Conservation (phyloP, 2,797 vertebrate species). For the Mormyrops boulengeri region DNA sequence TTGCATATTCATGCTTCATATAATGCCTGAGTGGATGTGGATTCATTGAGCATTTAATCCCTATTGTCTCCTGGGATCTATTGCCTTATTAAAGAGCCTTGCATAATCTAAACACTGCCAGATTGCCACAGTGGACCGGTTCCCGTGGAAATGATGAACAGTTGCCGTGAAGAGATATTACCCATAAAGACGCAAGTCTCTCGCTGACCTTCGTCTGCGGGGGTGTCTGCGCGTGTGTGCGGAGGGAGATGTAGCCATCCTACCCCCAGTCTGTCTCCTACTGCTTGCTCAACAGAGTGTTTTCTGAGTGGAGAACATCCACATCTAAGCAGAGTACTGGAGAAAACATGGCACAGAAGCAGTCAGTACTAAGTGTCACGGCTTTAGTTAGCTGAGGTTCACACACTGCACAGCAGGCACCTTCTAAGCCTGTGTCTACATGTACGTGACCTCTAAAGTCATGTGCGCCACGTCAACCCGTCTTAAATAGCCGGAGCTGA, state of each 20-base stretch:
- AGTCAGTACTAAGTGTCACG: neutral
- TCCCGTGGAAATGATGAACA: conserved; percentile 6
- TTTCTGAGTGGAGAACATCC: neutral
- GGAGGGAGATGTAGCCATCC: neutral
- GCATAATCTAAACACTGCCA: conserved; percentile 7
- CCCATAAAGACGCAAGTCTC: conserved; percentile 5
- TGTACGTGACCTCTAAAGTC: neutral
- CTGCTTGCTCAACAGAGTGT: neutral
- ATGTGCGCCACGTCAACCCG: neutral
- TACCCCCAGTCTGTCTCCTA: neutral
- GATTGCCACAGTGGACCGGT: neutral
- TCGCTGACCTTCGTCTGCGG: neutral
- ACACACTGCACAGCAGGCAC: too few species aligned
- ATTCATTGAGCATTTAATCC: conserved; percentile 12
- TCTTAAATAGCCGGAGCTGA: neutral
- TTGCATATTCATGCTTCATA: conserved; percentile 6
- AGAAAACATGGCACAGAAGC: neutral
- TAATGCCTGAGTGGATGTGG: conserved; percentile 3
- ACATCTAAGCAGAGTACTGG: neutral
- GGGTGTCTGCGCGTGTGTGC: neutral
- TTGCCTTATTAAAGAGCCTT: conserved; percentile 12
- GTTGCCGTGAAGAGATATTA: neutral
- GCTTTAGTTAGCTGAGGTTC: neutral
- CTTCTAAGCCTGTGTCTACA: neutral
- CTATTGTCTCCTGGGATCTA: conserved; percentile 8